Conservation (phyloP, 2,888 invertebrate species). For the Choreutis nemorana region DNA sequence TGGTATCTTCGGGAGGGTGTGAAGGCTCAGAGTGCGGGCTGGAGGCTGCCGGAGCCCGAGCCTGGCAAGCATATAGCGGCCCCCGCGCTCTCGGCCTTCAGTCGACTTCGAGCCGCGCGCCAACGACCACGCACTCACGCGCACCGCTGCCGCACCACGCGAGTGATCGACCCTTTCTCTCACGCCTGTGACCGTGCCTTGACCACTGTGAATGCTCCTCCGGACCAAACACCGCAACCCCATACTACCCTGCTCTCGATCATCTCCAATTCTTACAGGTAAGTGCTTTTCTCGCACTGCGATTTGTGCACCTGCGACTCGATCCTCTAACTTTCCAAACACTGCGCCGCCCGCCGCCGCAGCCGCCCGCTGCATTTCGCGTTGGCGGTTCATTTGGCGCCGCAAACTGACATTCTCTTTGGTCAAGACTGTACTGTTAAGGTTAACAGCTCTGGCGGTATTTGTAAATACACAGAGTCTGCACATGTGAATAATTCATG, state of each 20-base stretch:
- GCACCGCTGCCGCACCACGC: slow-evolving; percentile 51
- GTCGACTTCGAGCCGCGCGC: slow-evolving; percentile 47
- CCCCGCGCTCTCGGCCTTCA: slow-evolving; percentile 62
- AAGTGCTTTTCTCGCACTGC: slow-evolving; percentile 32
- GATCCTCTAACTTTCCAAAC: slow-evolving; percentile 35
- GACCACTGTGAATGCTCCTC: slow-evolving; percentile 62
- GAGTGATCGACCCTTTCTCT: slow-evolving; percentile 60
- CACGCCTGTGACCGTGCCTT: slow-evolving; percentile 59
- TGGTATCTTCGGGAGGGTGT: too few relatives aligned
- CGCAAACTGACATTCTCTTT: slow-evolving; percentile 16
- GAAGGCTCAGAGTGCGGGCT: too few relatives aligned
- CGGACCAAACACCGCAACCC: slow-evolving; percentile 52
- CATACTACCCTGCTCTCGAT: too few relatives aligned
- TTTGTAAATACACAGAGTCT: slow-evolving; percentile 41
- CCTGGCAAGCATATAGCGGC: slow-evolving; percentile 47
- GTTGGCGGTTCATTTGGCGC: slow-evolving; percentile 21
- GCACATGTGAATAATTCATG: slow-evolving; percentile 18
- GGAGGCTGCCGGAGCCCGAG: too few relatives aligned
- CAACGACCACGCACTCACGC: slow-evolving; percentile 49
- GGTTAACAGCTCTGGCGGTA: slow-evolving; percentile 39
- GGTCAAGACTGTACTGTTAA: slow-evolving; percentile 22
- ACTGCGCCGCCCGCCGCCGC: slow-evolving; percentile 23
- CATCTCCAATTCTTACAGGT: slow-evolving; percentile 45
- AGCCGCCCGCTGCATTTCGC: slow-evolving; percentile 13
- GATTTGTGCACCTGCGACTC: slow-evolving; percentile 40